A percentile compares a stretch with the other conserved stretches of the same genome.
Evolutionary conservation across 2,113 vertebrate species (phyloP).

Genomic region (Hippocampus comes): DNA sequence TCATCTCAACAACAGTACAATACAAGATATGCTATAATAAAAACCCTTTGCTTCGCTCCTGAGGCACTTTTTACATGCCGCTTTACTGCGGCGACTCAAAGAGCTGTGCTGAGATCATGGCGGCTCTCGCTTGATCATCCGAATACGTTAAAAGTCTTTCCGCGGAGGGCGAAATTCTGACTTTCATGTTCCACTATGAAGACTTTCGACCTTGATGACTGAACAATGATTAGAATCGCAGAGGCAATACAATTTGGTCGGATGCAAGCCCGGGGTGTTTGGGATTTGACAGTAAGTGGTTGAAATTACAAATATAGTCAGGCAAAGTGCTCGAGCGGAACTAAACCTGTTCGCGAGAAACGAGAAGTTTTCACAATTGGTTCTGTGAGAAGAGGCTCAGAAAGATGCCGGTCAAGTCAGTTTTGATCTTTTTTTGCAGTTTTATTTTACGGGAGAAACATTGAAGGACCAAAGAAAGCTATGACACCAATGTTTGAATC

Average conservation of each 20-base stretch:
- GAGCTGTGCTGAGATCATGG: conserved; percentile 53
- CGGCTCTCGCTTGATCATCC: conserved; percentile 25
- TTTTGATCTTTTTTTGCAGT: too few species aligned
- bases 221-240: background rate
- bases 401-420: too few species aligned
- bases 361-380: too few species aligned
- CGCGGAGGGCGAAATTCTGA: background rate
- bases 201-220: background rate
- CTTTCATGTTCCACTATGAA: background rate
- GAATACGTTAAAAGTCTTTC: conserved; percentile 16
- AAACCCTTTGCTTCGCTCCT: conserved; percentile 35
- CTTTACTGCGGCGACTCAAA: conserved; percentile 27
- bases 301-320: background rate
- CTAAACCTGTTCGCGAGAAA: too few species aligned
- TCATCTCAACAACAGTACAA: too few species aligned
- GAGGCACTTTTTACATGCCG: conserved; percentile 39
- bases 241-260: background rate
- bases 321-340: too few species aligned
- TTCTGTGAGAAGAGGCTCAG: too few species aligned
- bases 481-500: too few species aligned
- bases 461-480: too few species aligned
- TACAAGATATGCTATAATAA: too few species aligned
- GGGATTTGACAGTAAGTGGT: background rate
- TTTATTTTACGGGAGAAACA: too few species aligned
- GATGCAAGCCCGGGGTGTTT: background rate